Evolutionary conservation across 2,113 vertebrate species (phyloP).

Genomic region (Maccullochella peelii): DNA sequence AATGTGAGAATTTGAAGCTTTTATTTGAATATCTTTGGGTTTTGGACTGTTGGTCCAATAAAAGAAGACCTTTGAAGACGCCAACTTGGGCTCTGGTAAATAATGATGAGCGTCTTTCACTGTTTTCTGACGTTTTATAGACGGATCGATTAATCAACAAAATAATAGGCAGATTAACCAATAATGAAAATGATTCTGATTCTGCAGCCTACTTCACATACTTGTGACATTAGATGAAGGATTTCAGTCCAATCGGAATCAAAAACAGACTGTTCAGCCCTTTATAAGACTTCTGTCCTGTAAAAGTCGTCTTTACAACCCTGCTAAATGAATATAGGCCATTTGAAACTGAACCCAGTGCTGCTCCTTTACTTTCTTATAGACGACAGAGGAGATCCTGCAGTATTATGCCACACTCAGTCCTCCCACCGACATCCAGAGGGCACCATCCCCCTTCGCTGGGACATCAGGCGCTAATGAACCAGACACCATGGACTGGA

Average conservation of each 20-base stretch:
- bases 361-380: background rate
- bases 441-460: slow-evolving; percentile 15
- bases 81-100: too few species aligned
- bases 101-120: too few species aligned
- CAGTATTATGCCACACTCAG: slow-evolving; percentile 73
- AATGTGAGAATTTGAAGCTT: too few species aligned
- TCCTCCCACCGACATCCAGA: slow-evolving; percentile 68
- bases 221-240: background rate
- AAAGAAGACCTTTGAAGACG: too few species aligned
- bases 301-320: background rate
- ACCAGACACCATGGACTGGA: slow-evolving; percentile 88
- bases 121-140: too few species aligned
- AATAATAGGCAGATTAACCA: background rate
- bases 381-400: slow-evolving; percentile 85
- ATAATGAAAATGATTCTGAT: background rate
- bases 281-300: background rate
- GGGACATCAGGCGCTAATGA: background rate
- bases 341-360: background rate
- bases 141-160: background rate
- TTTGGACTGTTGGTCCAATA: too few species aligned
- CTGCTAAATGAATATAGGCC: background rate
- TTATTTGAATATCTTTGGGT: too few species aligned
- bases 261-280: background rate
- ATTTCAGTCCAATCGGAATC: background rate
- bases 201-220: background rate